Base-by-base conservation (phyloP, 2,797 vertebrate species). In the Spea hammondii region DNA sequence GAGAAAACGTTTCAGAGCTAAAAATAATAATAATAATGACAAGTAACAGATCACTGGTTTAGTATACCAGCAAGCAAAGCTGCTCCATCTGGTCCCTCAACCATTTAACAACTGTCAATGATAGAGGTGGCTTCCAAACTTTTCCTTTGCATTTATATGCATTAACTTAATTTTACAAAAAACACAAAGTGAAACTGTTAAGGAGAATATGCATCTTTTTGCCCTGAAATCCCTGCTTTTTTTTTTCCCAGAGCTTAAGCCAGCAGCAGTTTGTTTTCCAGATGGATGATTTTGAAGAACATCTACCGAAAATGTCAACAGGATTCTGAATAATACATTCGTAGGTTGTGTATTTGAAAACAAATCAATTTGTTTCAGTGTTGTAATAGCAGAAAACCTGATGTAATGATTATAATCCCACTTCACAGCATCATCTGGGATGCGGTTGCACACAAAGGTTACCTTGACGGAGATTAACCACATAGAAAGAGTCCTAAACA, bases 271-370 rank as follows among this genome's bases (percentile, higher is more conserved):
- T 77, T 73, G 62, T 70, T 73, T 82, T 82, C 79, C 78, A 80
- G 74, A 78, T 83, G 79, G 77, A 69, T 70, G 51, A 57, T 81
- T 83, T 85, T 85, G 72, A 82, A 82, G 72, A 84, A 53, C 65
- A 76, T 82, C 77, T 69, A 46, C 68, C 44, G 76, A 84, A 78
- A 84, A 83, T 82, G 60, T 84, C 83, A 80, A 68, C 70, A 72
- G 59, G 68, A 53, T 79, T 82, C 70, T 78, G 72, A 82, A 84
- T 79, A 80, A 80, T 68, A 55, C 70, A 64, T 76, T 62, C 65
- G 76, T 70, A 76, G 74, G 76, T 83, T 76, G 71, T 83, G 59
- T 54, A 72, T 81, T 74, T 82, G 77, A 78, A 80, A 84, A 70
- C 72, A 79, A 83, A 70, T 70, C 67, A 76, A 78, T 82, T 84